A percentile compares a stretch with the other conserved stretches of the same genome.
Evolutionary conservation across 1,140 invertebrate species (phyloP).

Genomic region (Hyles euphorbiae): DNA sequence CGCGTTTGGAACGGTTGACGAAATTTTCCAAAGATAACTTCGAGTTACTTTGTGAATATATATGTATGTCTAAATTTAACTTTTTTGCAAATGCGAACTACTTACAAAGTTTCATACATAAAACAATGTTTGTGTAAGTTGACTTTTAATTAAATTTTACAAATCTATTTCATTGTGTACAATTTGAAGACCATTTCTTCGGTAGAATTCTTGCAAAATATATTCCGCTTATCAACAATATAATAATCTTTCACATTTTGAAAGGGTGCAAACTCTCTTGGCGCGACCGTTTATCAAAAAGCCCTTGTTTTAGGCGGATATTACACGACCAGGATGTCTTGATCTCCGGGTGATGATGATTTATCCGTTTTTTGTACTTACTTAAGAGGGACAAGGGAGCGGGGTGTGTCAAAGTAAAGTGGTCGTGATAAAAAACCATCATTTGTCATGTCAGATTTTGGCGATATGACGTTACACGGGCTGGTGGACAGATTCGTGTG

Average conservation of each 20-base stretch:
- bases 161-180: no score
- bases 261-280: slow-evolving; percentile 18
- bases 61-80: no score
- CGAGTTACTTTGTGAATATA: no score
- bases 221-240: slow-evolving; percentile 1
- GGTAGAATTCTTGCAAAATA: neutral
- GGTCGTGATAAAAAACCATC: slow-evolving; percentile 36
- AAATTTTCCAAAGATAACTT: no score
- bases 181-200: no score
- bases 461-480: slow-evolving; percentile 45
- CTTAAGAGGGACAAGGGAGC: slow-evolving; percentile 9
- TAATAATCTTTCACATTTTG: slow-evolving; percentile 17
- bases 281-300: slow-evolving; percentile 38
- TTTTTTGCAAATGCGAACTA: no score
- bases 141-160: no score
- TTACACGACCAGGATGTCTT: slow-evolving; percentile 29
- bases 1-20: no score
- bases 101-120: no score
- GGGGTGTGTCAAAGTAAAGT: slow-evolving; percentile 27
- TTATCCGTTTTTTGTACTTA: slow-evolving; percentile 7
- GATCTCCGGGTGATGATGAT: slow-evolving; percentile 20
- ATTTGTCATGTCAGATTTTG: slow-evolving; percentile 67
- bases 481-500: slow-evolving; percentile 65
- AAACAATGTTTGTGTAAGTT: no score
- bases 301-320: slow-evolving; percentile 45